Evolutionary conservation across 2,797 vertebrate genomes (phyloP).

Genomic region (Delichon dasypus): DNA sequence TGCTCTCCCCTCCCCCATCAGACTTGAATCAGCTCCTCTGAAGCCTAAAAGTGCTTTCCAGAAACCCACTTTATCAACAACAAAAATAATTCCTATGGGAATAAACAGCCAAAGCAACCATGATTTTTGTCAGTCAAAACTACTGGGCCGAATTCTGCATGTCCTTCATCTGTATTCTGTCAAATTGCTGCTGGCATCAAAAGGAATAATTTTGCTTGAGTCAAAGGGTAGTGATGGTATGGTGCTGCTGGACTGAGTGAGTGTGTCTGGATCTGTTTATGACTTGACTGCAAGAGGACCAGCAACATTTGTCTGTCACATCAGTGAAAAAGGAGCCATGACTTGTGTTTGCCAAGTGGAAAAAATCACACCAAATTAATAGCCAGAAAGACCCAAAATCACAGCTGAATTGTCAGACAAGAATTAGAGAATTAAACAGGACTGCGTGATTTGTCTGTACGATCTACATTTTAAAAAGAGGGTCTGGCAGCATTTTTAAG

Average conservation of each 20-base stretch:
- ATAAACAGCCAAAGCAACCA: not conserved
- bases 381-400: not conserved
- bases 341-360: not conserved
- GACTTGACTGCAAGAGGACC: not conserved
- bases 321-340: not conserved
- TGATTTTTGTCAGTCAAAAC: not conserved
- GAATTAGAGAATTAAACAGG: not conserved
- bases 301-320: not conserved
- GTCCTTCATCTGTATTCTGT: not conserved
- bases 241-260: not conserved
- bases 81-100: not conserved
- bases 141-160: not conserved
- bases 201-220: not conserved
- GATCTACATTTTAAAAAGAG: not conserved
- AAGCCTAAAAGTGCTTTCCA: not conserved
- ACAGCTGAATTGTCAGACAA: not conserved
- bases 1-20: fast-evolving
- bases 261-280: not conserved
- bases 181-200: not conserved
- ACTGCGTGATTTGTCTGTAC: not conserved
- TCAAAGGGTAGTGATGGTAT: not conserved
- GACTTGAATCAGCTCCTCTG: not conserved
- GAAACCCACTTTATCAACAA: not conserved
- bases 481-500: not conserved
- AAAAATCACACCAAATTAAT: not conserved